Evolutionary conservation across 2,888 invertebrate species (phyloP).

Genomic region (Eupithecia subumbrata): DNA sequence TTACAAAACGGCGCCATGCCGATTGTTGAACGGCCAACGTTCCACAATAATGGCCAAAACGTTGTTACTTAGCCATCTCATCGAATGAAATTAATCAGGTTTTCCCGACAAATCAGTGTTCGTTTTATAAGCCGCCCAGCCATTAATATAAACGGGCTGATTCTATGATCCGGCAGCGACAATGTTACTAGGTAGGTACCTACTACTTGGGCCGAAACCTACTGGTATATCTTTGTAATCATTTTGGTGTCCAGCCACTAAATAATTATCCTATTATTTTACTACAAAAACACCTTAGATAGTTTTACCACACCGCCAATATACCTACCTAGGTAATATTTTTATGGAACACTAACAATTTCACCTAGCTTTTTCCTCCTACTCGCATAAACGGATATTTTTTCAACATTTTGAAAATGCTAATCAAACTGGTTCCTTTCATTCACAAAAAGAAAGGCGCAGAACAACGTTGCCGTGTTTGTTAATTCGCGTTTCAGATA

Average conservation of each 20-base stretch:
- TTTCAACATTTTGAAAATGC: conserved; percentile 3
- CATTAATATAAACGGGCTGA: no score
- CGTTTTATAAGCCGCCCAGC: no score
- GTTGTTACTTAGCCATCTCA: no score
- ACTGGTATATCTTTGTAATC: neutral
- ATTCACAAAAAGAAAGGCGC: conserved; percentile 30
- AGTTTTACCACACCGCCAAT: neutral
- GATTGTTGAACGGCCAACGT: no score
- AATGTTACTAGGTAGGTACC: neutral
- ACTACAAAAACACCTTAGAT: neutral
- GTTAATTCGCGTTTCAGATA: conserved; percentile 45
- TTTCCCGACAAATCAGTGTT: no score
- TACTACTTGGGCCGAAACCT: neutral
- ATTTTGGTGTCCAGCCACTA: neutral
- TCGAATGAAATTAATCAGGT: no score
- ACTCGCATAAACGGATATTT: neutral
- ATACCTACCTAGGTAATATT: neutral
- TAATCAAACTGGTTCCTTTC: conserved; percentile 12
- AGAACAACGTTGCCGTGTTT: conserved; percentile 24
- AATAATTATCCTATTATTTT: neutral
- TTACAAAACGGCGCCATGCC: no score
- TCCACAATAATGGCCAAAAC: no score
- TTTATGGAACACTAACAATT: neutral
- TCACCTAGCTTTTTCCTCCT: neutral
- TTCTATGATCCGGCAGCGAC: no score